A percentile compares a stretch with the other conserved stretches of the same genome.
phyloP scores from a whole-genome alignment of 2,113 vertebrate genomes.

The Pristiophorus japonicus region DNA sequence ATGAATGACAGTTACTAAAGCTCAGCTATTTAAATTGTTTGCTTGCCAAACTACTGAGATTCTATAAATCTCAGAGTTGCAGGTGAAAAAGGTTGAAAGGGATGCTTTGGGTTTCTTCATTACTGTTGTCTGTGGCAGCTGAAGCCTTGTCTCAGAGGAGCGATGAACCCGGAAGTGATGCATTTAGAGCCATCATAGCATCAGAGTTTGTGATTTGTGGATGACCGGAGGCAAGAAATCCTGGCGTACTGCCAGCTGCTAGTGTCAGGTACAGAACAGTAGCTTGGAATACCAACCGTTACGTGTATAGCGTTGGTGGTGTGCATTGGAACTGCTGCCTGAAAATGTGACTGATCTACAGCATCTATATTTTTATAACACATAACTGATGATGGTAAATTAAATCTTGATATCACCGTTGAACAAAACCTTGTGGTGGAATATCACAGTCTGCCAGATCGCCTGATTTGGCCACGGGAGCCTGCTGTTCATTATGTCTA shows the following conservation, averaged over 20 bases:
- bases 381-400: not conserved
- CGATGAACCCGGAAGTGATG: not conserved
- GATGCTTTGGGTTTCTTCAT: not conserved
- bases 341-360: not conserved
- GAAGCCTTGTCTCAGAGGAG: not conserved
- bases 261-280: not conserved
- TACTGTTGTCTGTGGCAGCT: not conserved
- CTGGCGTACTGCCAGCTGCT: not conserved
- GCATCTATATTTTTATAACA: not conserved
- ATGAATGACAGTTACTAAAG: not conserved
- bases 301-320: not conserved
- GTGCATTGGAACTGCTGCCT: not conserved
- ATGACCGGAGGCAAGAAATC: not conserved
- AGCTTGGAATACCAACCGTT: conserved; percentile 25
- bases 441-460: not conserved
- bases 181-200: not conserved
- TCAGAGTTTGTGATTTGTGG: not conserved
- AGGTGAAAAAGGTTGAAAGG: not conserved
- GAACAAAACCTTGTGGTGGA: not conserved
- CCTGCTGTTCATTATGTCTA: not conserved
- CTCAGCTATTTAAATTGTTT: not conserved
- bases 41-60: not conserved
- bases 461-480: not conserved
- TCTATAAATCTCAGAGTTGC: not conserved
- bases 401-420: not conserved